Evolutionary conservation across 2,888 invertebrate species (phyloP).

Genomic region (Apamea sordens): DNA sequence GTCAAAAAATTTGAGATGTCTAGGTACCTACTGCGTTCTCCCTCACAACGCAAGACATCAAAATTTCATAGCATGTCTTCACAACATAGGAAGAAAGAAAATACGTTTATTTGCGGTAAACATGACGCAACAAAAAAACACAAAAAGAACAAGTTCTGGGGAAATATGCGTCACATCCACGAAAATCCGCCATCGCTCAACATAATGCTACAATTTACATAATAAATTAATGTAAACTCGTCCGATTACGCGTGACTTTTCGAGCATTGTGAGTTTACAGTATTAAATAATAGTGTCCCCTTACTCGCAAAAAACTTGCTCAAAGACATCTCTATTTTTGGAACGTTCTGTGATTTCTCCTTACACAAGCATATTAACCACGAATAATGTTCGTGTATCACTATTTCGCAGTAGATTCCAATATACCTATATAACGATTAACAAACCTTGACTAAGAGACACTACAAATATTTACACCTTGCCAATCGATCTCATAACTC

Average conservation of each 20-base stretch:
- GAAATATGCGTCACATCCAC: not conserved
- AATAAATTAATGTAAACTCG: not conserved
- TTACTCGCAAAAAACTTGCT: not conserved
- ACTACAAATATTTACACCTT: conserved; percentile 76
- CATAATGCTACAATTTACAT: not conserved
- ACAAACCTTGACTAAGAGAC: conserved; percentile 71
- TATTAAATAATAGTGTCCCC: not conserved
- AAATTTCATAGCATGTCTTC: not conserved
- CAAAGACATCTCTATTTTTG: not conserved
- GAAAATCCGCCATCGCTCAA: not conserved
- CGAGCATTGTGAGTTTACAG: not conserved
- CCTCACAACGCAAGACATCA: not conserved
- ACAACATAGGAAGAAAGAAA: not conserved
- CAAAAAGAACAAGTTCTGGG: not conserved
- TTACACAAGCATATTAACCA: conserved; percentile 18
- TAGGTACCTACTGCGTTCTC: not conserved
- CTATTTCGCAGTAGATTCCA: conserved; percentile 50
- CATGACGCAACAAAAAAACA: not conserved
- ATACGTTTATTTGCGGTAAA: not conserved
- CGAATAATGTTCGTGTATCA: conserved; percentile 44
- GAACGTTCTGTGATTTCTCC: not conserved
- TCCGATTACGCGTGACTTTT: not conserved
- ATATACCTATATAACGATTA: conserved; percentile 67
- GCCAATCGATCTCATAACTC: conserved; percentile 71
- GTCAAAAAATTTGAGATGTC: not conserved